Evolutionary conservation across 2,888 invertebrate species (phyloP).

Genomic region (Podabrus alpinus): DNA sequence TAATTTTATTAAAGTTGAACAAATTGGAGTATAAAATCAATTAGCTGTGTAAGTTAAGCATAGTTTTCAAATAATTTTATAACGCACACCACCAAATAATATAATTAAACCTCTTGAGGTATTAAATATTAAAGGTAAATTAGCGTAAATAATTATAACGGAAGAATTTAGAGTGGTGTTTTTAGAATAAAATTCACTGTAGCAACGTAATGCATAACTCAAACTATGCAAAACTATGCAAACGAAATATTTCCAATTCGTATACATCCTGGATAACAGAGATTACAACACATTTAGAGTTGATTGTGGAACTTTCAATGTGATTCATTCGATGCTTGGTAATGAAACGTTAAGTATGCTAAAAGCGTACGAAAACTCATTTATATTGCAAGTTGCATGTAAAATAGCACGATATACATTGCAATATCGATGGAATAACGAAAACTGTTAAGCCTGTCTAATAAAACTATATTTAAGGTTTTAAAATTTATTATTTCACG

Average conservation of each 20-base stretch:
- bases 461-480: slow-evolving; percentile 1
- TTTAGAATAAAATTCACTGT: slow-evolving; percentile 13
- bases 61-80: background rate
- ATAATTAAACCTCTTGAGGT: background rate
- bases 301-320: slow-evolving; percentile 24
- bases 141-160: background rate
- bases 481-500: background rate
- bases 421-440: slow-evolving; percentile 27
- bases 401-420: slow-evolving; percentile 24
- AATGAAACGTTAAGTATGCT: slow-evolving; percentile 38
- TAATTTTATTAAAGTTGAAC: background rate
- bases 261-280: slow-evolving; percentile 24
- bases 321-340: slow-evolving; percentile 24
- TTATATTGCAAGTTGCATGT: slow-evolving; percentile 32
- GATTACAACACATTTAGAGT: slow-evolving; percentile 27
- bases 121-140: background rate
- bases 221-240: slow-evolving; percentile 20
- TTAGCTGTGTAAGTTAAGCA: background rate
- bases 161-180: slow-evolving; percentile 10
- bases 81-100: background rate
- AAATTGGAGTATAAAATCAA: background rate
- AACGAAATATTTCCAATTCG: slow-evolving; percentile 23
- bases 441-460: slow-evolving; percentile 20
- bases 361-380: slow-evolving; percentile 31
- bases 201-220: slow-evolving; percentile 4